phyloP scores from a whole-genome alignment of 2,888 invertebrate species.

The Drosophila affinis region DNA sequence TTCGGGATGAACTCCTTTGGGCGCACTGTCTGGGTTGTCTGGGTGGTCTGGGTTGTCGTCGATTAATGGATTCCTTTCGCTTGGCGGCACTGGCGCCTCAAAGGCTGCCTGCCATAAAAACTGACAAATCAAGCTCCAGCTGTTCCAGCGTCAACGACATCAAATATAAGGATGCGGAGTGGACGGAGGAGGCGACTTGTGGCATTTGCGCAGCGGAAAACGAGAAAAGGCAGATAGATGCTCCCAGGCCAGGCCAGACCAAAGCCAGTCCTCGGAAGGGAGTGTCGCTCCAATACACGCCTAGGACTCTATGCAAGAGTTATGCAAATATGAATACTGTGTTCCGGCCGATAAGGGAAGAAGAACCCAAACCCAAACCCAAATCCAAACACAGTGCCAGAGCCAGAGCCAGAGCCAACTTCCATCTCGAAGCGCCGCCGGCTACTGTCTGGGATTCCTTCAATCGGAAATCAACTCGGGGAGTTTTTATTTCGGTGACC shows the following conservation, averaged over 20 bases:
- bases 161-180: conserved; percentile 15
- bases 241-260: neutral
- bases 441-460: conserved; percentile 18
- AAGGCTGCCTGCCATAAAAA: conserved; percentile 54
- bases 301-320: conserved; percentile 35
- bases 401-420: neutral
- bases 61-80: conserved; percentile 45
- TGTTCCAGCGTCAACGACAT: conserved; percentile 43
- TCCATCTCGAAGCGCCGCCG: neutral
- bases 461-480: conserved; percentile 33
- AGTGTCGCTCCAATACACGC: conserved; percentile 28
- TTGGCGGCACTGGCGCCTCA: conserved; percentile 31
- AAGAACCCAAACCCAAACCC: conserved; percentile 3
- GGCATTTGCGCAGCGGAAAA: conserved; percentile 33
- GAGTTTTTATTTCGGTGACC: conserved; percentile 35
- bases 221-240: conserved; percentile 9
- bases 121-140: conserved; percentile 59
- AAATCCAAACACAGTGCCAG: too few relatives aligned
- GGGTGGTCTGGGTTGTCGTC: conserved; percentile 3
- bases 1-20: conserved; percentile 33
- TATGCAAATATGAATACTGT: conserved; percentile 52
- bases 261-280: neutral
- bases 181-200: neutral
- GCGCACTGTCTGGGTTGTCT: neutral
- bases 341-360: conserved; percentile 16